These are phyloP conservation scores for Dendroctonus ponderosae DNA, from an alignment of 1,140 invertebrate species.

Conservation along the genomic window DNA sequence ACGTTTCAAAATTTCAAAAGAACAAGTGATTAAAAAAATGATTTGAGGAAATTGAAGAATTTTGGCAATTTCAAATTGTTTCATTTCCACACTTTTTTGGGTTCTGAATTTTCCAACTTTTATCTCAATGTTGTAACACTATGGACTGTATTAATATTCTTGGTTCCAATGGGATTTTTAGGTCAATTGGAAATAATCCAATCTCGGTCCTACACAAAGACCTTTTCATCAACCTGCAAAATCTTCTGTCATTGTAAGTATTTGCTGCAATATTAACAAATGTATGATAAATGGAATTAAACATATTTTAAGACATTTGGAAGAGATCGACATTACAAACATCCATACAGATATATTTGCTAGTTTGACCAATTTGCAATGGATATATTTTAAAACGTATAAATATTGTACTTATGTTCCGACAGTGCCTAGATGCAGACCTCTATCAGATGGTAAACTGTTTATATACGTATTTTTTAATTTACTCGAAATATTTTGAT, in stretches of 20 bases:
- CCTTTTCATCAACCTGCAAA: conserved; percentile 12
- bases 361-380: conserved; percentile 54
- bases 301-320: conserved; percentile 51
- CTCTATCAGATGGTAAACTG: conserved; percentile 64
- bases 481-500: conserved; percentile 1
- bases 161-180: not conserved
- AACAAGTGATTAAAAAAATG: no score
- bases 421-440: conserved; percentile 62
- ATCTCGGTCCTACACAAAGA: conserved; percentile 6
- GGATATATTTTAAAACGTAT: conserved; percentile 69
- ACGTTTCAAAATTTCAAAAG: not conserved
- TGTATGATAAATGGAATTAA: not conserved
- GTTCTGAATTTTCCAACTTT: no score
- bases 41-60: no score
- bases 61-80: no score
- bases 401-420: conserved; percentile 68
- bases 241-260: conserved; percentile 27
- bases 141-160: no score
- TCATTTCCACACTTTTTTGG: no score
- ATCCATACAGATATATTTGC: conserved; percentile 58
- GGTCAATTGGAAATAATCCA: conserved; percentile 22
- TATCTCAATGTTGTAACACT: no score
- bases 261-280: not conserved
- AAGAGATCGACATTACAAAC: conserved; percentile 58
- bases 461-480: conserved; percentile 5